Conservation (phyloP, 2,797 vertebrate species). For the Sebastes umbrosus region DNA sequence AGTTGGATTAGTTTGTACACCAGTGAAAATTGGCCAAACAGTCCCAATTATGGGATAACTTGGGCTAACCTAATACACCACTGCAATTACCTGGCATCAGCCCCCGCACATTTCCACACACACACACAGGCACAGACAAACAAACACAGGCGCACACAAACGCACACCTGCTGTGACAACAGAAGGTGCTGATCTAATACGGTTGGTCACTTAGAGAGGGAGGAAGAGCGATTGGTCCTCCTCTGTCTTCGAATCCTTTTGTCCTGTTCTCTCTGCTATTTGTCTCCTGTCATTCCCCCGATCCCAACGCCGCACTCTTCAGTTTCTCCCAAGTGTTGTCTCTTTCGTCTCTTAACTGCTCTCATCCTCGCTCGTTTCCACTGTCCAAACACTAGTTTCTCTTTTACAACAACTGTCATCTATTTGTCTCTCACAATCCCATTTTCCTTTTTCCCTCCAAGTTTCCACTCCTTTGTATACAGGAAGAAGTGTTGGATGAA, state of each 20-base stretch:
- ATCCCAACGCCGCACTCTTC: conserved; percentile 24
- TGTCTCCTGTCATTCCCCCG: conserved; percentile 61
- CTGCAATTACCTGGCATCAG: conserved; percentile 84
- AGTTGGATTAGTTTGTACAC: conserved; percentile 85
- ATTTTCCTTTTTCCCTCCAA: not conserved
- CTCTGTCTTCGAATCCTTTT: conserved; percentile 67
- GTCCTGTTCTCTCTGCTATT: conserved; percentile 65
- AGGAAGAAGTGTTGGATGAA: not conserved
- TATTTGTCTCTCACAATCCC: not conserved
- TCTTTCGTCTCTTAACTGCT: conserved; percentile 10
- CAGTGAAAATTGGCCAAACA: conserved; percentile 85
- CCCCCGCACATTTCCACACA: conserved; percentile 21
- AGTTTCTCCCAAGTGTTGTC: conserved; percentile 29
- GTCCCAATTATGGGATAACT: conserved; percentile 85
- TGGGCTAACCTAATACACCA: conserved; percentile 84
- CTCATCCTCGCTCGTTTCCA: conserved; percentile 15
- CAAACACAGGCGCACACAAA: conserved; percentile 57
- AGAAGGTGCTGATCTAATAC: conserved; percentile 85
- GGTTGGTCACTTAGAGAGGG: conserved; percentile 80
- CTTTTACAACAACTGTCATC: conserved; percentile 17
- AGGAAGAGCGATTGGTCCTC: conserved; percentile 76
- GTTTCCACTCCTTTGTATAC: not conserved
- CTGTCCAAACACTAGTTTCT: conserved; percentile 23
- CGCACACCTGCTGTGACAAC: conserved; percentile 75
- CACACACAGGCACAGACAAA: conserved; percentile 37